phyloP scores from a whole-genome alignment of 1,140 invertebrate species.

The Megathymus violae region DNA sequence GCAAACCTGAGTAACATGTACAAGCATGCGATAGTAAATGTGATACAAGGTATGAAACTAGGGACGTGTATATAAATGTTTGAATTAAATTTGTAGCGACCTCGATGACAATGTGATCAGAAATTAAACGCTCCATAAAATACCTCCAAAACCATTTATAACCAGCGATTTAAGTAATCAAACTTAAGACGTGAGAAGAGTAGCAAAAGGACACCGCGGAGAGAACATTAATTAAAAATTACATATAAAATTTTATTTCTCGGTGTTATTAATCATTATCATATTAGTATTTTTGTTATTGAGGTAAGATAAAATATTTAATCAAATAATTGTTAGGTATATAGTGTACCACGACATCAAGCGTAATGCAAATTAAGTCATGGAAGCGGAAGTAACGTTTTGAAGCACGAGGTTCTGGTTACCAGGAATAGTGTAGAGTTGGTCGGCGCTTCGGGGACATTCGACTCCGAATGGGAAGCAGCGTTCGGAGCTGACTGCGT shows the following conservation, averaged over 20 bases:
- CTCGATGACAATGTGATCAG: constrained; percentile 5
- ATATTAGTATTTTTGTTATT: not conserved
- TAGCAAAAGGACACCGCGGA: constrained; percentile 8
- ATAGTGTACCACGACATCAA: constrained; percentile 47
- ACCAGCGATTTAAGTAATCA: constrained; percentile 12
- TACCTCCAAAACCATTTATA: constrained; percentile 3
- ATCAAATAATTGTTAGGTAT: constrained; percentile 22
- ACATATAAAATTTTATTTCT: not conserved
- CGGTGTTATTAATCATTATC: not conserved
- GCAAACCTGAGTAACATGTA: constrained; percentile 7
- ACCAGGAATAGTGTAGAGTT: constrained; percentile 85
- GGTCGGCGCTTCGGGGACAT: constrained; percentile 78
- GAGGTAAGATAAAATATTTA: not conserved
- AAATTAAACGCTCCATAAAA: constrained; percentile 7
- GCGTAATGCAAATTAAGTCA: constrained; percentile 67
- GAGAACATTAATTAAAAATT: constrained; percentile 5
- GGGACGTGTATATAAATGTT: not conserved
- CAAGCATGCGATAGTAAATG: constrained; percentile 43
- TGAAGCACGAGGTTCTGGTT: constrained; percentile 59
- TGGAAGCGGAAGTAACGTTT: constrained; percentile 58
- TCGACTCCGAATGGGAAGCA: constrained; percentile 85
- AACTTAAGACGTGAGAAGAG: constrained; percentile 9
- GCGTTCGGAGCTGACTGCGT: constrained; percentile 80
- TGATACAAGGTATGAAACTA: constrained; percentile 3
- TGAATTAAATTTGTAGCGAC: constrained; percentile 5